These are phyloP conservation scores for Drosophila ananassae DNA, from an alignment of 1,140 invertebrate species.

Conservation along the genomic window DNA sequence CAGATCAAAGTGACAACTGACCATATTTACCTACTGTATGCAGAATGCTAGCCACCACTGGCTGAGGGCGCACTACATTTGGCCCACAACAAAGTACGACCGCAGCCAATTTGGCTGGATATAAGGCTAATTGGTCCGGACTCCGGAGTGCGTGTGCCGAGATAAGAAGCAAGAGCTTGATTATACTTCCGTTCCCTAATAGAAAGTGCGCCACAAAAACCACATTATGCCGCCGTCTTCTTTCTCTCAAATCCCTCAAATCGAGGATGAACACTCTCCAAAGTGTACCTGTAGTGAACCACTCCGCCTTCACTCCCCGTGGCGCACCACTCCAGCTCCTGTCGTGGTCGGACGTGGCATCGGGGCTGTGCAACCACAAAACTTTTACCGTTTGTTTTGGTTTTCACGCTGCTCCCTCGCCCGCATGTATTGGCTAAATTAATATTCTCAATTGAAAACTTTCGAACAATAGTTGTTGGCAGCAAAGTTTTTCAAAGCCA, in stretches of 20 bases:
- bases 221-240: constrained; percentile 75
- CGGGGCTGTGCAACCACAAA: constrained; percentile 66
- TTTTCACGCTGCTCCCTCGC: constrained; percentile 52
- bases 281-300: constrained; percentile 11
- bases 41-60: constrained; percentile 17
- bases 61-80: constrained; percentile 38
- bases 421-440: constrained; percentile 82
- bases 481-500: constrained; percentile 69
- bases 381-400: constrained; percentile 74
- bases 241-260: constrained; percentile 51
- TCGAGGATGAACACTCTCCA: constrained; percentile 28
- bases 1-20: constrained; percentile 75
- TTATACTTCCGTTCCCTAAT: constrained; percentile 62
- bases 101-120: constrained; percentile 68
- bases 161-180: constrained; percentile 28
- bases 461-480: constrained; percentile 75
- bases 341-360: constrained; percentile 33
- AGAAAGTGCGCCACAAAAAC: constrained; percentile 74
- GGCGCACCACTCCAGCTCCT: constrained; percentile 20
- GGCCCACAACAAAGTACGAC: constrained; percentile 69
- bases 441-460: constrained; percentile 82
- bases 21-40: constrained; percentile 55
- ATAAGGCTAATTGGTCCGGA: constrained; percentile 72
- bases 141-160: constrained; percentile 29
- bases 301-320: constrained; percentile 11